phyloP scores from a whole-genome alignment of 2,113 vertebrate species.

The Anser brachyrhynchus region DNA sequence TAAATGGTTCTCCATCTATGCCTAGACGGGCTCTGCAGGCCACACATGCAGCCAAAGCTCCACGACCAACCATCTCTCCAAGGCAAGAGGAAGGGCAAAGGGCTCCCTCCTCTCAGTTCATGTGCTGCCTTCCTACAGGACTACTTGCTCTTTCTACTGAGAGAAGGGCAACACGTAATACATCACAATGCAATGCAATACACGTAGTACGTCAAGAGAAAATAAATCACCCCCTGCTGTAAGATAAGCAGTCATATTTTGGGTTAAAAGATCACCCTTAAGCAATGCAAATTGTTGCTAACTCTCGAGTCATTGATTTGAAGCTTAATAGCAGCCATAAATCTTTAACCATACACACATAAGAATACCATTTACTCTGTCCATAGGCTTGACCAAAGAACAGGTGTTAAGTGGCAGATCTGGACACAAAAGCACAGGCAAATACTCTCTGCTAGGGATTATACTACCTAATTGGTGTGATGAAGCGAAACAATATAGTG shows the following conservation, averaged over 20 bases:
- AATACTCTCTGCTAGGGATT: neutral
- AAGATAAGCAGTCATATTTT: too few species aligned
- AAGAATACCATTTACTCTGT: neutral
- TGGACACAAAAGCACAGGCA: neutral
- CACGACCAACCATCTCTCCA: rapidly evolving
- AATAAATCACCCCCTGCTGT: neutral
- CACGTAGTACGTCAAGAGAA: too few species aligned
- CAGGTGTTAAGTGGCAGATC: neutral
- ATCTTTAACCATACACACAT: neutral
- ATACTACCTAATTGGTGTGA: too few species aligned
- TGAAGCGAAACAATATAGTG: neutral
- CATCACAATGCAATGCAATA: neutral
- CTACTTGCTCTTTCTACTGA: neutral
- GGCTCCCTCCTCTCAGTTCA: neutral
- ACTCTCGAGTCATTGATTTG: rapidly evolving
- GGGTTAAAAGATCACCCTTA: neutral
- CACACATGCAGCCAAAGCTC: neutral
- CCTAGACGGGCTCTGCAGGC: neutral
- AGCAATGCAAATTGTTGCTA: neutral
- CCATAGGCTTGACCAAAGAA: neutral
- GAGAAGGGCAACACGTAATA: neutral
- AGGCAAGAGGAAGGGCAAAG: neutral
- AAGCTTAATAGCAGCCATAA: neutral
- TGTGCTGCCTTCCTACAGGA: neutral
- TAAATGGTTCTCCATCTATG: neutral